Percentiles rank a stretch among this genome's conserved stretches.
phyloP scores from a whole-genome alignment of 2,113 vertebrate species.

The Irena cyanogastra region DNA sequence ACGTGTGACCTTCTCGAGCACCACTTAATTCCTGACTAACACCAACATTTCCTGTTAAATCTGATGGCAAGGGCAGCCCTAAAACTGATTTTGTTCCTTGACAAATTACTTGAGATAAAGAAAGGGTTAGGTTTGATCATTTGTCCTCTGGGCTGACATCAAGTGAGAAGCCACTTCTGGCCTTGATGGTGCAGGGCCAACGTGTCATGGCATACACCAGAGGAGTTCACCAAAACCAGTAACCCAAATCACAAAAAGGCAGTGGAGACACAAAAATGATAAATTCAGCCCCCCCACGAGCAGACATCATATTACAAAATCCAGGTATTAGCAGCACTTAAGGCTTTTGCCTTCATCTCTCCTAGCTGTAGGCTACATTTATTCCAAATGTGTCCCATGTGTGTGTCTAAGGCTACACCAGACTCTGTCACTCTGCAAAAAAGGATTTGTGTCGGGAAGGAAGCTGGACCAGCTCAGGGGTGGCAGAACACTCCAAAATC shows the following conservation, averaged over 20 bases:
- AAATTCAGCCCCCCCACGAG: neutral
- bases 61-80: neutral
- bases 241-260: neutral
- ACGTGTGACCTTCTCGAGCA: neutral
- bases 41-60: neutral
- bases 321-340: neutral
- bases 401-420: neutral
- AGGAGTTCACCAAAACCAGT: neutral
- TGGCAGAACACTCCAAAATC: neutral
- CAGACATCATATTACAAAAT: neutral
- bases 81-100: neutral
- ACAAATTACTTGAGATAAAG: neutral
- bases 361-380: rapidly evolving
- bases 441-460: neutral
- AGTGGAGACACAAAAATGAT: neutral
- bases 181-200: neutral
- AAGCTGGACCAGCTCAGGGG: neutral
- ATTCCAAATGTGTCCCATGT: neutral
- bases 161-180: neutral
- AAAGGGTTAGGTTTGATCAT: neutral
- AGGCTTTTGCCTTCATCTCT: neutral
- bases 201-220: rapidly evolving
- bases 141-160: neutral
- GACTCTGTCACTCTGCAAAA: neutral
- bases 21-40: neutral